Conservation (phyloP, 37 sponge, comb jelly and placozoan genomes). For the Crambe crambe region DNA sequence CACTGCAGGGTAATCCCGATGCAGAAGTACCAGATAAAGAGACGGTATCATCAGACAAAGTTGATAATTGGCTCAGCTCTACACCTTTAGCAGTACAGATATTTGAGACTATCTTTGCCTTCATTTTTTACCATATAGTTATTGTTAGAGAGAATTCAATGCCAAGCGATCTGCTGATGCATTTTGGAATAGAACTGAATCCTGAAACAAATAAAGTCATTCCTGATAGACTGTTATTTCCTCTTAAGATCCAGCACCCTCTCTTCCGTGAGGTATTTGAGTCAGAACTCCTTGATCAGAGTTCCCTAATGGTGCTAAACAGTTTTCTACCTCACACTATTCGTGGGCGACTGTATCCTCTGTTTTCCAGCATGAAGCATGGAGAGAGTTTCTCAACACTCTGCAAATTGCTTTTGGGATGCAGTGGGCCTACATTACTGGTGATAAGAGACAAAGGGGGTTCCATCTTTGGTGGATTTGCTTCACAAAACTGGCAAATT, state of each 20-base stretch:
- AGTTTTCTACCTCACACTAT: constrained; percentile 36
- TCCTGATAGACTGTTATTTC: constrained; percentile 31
- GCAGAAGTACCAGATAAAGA: not conserved
- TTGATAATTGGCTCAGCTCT: constrained; percentile 32
- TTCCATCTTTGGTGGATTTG: constrained; percentile 88
- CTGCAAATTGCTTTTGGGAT: constrained; percentile 54
- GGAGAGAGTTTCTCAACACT: constrained; percentile 91
- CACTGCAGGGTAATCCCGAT: not conserved
- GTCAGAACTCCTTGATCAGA: constrained; percentile 46
- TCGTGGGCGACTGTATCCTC: constrained; percentile 65
- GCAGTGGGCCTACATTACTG: constrained; percentile 77
- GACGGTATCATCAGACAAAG: not conserved
- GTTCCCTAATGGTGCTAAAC: constrained; percentile 39
- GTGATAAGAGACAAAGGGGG: constrained; percentile 79
- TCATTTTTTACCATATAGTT: constrained; percentile 8
- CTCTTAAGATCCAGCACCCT: constrained; percentile 33
- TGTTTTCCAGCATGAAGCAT: constrained; percentile 82
- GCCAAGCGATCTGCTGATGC: not conserved
- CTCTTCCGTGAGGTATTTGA: constrained; percentile 23
- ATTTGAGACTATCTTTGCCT: constrained; percentile 26
- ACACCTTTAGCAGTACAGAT: constrained; percentile 16
- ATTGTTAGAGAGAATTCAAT: not conserved
- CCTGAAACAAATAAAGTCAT: not conserved
- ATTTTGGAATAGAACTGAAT: constrained; percentile 12
- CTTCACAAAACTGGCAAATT: constrained; percentile 68